Conservation (phyloP, 92 coral and sea anemone genomes). For the Porites lobata region DNA sequence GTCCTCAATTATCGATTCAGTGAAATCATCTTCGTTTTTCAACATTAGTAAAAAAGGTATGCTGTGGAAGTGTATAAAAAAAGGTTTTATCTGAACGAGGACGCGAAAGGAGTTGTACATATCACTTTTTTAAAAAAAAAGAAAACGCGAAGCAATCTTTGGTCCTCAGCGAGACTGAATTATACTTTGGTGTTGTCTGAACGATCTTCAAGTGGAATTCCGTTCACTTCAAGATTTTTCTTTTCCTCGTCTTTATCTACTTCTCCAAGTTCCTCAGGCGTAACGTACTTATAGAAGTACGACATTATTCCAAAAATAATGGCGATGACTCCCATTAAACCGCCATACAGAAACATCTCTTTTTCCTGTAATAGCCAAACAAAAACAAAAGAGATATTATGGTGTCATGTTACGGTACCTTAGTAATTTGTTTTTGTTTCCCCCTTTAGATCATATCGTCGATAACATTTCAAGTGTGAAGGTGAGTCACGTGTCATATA, state of each 20-base stretch:
- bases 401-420: background rate
- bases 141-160: background rate
- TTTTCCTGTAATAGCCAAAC: constrained; percentile 66
- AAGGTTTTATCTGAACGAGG: no score
- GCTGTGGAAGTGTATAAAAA: no score
- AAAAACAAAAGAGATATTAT: background rate
- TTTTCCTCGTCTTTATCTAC: constrained; percentile 38
- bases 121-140: no score
- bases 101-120: no score
- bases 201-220: constrained; percentile 67
- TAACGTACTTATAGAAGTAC: constrained; percentile 82
- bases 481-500: no score
- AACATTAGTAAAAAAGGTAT: no score
- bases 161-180: background rate
- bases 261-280: constrained; percentile 62
- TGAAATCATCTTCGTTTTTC: no score
- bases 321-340: constrained; percentile 86
- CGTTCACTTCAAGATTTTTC: constrained; percentile 41
- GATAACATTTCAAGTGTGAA: no score
- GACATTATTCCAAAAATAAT: constrained; percentile 88
- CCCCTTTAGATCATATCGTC: no score
- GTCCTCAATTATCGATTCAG: background rate
- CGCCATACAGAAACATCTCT: constrained; percentile 94
- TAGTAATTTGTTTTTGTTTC: background rate
- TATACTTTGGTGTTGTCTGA: constrained; percentile 37